Conservation (phyloP, 1,140 invertebrate genomes). For the Tetramorium parvispinum region DNA sequence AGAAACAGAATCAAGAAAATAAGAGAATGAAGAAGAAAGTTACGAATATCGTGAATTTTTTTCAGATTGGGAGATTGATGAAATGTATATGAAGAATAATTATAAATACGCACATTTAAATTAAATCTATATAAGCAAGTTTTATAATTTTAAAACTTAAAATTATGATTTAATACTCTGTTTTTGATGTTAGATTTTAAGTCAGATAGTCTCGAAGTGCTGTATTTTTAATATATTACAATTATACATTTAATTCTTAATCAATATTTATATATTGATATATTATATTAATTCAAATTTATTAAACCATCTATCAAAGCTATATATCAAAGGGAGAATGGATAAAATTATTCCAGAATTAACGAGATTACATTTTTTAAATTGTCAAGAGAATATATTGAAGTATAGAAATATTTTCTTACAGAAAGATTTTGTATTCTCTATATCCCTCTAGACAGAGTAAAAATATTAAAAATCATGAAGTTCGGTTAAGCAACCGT, state of each 20-base stretch:
- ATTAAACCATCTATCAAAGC: not conserved
- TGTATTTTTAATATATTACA: not conserved
- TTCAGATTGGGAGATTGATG: not conserved
- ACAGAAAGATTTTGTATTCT: not conserved
- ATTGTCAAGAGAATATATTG: not conserved
- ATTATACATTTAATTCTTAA: not conserved
- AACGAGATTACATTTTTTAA: not conserved
- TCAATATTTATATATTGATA: too few relatives aligned
- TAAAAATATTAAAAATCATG: conserved; percentile 17
- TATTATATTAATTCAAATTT: too few relatives aligned
- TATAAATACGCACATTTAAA: not conserved
- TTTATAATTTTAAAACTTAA: not conserved
- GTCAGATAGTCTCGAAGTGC: not conserved
- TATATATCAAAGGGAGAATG: not conserved
- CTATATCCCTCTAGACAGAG: not conserved
- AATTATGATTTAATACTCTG: not conserved
- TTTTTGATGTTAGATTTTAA: not conserved
- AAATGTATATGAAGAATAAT: not conserved
- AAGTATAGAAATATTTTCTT: not conserved
- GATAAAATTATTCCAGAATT: not conserved
- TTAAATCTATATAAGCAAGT: not conserved
- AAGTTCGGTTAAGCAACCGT: not conserved
- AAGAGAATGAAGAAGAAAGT: not conserved
- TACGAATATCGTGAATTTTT: not conserved
- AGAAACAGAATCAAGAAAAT: not conserved